Base-by-base conservation (phyloP, 35 echinoderm and acorn worm genomes). In the Lytechinus pictus region DNA sequence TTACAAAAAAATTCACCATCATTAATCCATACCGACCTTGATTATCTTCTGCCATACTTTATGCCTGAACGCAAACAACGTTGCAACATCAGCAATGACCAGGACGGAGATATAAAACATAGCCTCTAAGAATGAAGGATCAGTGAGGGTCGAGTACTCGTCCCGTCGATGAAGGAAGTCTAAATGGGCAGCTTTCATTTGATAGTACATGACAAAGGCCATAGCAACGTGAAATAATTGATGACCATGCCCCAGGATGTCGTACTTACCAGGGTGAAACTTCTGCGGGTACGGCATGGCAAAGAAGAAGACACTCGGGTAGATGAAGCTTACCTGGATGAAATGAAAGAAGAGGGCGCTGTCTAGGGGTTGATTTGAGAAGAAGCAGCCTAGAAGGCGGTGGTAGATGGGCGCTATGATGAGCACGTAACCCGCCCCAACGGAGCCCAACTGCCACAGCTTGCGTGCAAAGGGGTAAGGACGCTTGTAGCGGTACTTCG, bases 141-240 rank as follows among this genome's bases (percentile, higher is more conserved):
- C 66, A 92, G 14, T 54, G 33, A 94, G 52, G 53, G 86, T 44
- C 10, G 96, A 86, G 86, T 99, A 96, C 9, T 95, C 54, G 1
- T 96, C 95, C 21, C 97, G 86, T 4, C 95, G 92, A 10, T 95
- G 53, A 2, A 97, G 61, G 27, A 96, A 95, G 92, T 97, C 97
- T 53, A 96, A 92, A 61, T 96, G 96, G 2, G 97, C 95, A 7
- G 97, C 98, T 61, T 97, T 86, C 91, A 96, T 97, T 27, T 97
- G 96, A 86, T 55, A 95, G 79, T 97, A 97, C 0, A 97, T 97
- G 57, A 95, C 95, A 13, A 97, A 57, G 57, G 95, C 96, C 96
- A 99, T 97, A 56, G 96, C 97, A 4, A 99, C 71, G 86, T 99
- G 98, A 57, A 99, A 99, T 27, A 99, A 86, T 28, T 99, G 98